These are phyloP conservation scores for Remorina albescens DNA, from an alignment of 2,797 vertebrate genomes.

Conservation along the genomic window DNA sequence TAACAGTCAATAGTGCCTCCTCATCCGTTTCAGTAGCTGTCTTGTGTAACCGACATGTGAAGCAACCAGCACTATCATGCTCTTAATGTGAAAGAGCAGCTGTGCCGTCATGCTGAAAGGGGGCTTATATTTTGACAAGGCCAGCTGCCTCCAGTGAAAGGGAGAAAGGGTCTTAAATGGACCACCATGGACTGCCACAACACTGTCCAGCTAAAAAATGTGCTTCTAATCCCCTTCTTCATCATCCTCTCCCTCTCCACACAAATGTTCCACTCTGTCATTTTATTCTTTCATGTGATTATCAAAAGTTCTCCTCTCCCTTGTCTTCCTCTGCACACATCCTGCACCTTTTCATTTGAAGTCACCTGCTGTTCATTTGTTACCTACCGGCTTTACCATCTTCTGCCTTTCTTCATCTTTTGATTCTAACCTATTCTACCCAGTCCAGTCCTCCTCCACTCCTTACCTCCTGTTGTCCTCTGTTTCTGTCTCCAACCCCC, in stretches of 20 bases:
- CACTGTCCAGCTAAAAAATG: slow-evolving; percentile 50
- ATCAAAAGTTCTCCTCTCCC: neutral
- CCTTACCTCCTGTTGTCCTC: slow-evolving; percentile 23
- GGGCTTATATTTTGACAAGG: slow-evolving; percentile 73
- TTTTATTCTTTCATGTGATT: slow-evolving; percentile 26
- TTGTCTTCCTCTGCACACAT: slow-evolving; percentile 18
- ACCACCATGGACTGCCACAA: slow-evolving; percentile 47
- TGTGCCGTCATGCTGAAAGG: slow-evolving; percentile 73
- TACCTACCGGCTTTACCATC: neutral
- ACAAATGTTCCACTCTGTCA: slow-evolving; percentile 53
- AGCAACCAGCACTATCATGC: slow-evolving; percentile 28
- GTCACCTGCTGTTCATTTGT: slow-evolving; percentile 28
- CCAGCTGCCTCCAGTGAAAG: slow-evolving; percentile 63
- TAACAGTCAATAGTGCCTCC: slow-evolving; percentile 18
- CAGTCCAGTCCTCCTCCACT: neutral
- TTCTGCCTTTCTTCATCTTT: neutral
- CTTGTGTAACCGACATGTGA: slow-evolving; percentile 42
- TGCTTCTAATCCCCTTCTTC: slow-evolving; percentile 37
- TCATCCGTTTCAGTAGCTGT: slow-evolving; percentile 44
- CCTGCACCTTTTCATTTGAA: slow-evolving; percentile 30
- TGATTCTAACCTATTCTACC: neutral
- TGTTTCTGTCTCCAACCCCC: slow-evolving; percentile 22
- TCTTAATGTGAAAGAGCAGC: slow-evolving; percentile 79
- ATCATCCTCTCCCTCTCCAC: slow-evolving; percentile 11
- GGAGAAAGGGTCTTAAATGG: slow-evolving; percentile 39